These are phyloP conservation scores for Diarsia rubi DNA, from an alignment of 2,888 invertebrate genomes.

Conservation along the genomic window DNA sequence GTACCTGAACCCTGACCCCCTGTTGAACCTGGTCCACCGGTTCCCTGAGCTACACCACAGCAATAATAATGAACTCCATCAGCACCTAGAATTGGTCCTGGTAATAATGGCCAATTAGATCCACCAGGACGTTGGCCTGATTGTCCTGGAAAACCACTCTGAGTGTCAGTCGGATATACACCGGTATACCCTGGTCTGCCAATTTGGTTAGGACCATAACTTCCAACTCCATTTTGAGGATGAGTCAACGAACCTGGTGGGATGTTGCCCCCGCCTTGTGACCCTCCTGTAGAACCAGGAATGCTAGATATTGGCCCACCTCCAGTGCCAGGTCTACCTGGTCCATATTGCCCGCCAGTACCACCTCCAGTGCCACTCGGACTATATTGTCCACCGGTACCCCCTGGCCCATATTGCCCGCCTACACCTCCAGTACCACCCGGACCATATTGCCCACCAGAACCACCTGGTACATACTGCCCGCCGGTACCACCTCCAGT, in stretches of 20 bases:
- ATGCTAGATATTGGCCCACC: conserved; percentile 11
- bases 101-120: conserved; percentile 68
- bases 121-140: conserved; percentile 41
- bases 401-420: conserved; percentile 16
- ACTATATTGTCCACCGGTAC: conserved; percentile 25
- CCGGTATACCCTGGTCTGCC: conserved; percentile 36
- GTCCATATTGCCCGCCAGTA: conserved; percentile 34
- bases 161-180: conserved; percentile 36
- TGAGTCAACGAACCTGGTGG: conserved; percentile 46
- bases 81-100: conserved; percentile 67
- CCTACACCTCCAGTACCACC: conserved; percentile 21
- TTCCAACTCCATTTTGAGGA: conserved; percentile 46
- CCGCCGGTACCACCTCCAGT: neutral
- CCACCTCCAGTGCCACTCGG: conserved; percentile 20
- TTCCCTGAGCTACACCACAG: conserved; percentile 69
- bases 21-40: conserved; percentile 31
- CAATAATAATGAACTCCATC: conserved; percentile 74
- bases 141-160: conserved; percentile 26
- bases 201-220: conserved; percentile 54
- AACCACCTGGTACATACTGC: neutral
- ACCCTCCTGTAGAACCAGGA: conserved; percentile 11
- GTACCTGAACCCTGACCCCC: conserved; percentile 6
- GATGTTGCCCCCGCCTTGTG: conserved; percentile 44
- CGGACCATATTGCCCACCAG: conserved; percentile 18
- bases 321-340: conserved; percentile 24